Conservation (phyloP, 92 coral and sea anemone genomes). For the Porites lobata region DNA sequence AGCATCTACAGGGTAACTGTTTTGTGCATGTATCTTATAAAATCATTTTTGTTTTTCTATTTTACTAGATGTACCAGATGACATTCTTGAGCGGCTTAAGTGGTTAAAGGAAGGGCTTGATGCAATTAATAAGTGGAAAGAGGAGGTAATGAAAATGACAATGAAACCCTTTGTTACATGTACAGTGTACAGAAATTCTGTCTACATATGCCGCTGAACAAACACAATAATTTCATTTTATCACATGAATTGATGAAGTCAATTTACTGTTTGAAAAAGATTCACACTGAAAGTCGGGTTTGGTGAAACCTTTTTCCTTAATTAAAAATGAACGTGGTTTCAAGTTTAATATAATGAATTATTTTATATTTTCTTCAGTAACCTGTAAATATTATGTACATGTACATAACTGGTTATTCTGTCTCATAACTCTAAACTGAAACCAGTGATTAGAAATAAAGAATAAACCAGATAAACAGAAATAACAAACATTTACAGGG, state of each 20-base stretch:
- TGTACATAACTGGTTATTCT: no score
- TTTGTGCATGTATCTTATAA: not conserved
- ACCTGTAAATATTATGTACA: no score
- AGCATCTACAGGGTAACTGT: not conserved
- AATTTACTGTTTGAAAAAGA: not conserved
- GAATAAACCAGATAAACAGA: no score
- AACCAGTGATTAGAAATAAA: no score
- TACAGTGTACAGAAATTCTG: not conserved
- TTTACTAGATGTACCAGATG: constrained; percentile 89
- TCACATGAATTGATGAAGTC: no score
- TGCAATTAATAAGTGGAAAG: constrained; percentile 89
- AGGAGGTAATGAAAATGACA: constrained; percentile 71
- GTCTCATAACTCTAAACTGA: no score
- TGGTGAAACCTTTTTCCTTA: not conserved
- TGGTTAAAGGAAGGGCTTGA: constrained; percentile 80
- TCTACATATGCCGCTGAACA: no score
- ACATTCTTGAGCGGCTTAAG: constrained; percentile 86
- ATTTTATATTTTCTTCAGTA: no score
- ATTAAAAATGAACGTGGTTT: not conserved
- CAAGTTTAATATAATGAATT: not conserved
- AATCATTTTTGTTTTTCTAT: not conserved
- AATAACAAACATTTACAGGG: no score
- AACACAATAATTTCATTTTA: no score
- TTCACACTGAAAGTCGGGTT: no score
- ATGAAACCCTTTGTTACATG: not conserved